phyloP scores from a whole-genome alignment of 2,113 vertebrate species.

The Pseudonaja textilis region DNA sequence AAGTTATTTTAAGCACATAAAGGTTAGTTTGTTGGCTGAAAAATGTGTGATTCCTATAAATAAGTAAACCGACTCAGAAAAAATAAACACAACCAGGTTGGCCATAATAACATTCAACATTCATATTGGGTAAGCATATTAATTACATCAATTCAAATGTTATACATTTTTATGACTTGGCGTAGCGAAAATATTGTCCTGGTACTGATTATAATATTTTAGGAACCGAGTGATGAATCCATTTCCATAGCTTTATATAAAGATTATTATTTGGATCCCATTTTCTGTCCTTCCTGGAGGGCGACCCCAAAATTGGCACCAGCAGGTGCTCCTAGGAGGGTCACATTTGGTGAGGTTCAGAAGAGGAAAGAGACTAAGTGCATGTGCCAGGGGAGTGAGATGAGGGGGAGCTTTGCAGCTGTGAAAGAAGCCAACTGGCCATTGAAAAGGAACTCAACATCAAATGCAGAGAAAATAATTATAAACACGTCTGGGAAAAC shows the following conservation, averaged over 20 bases:
- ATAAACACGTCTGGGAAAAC: background rate
- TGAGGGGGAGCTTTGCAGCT: background rate
- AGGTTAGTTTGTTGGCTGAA: background rate
- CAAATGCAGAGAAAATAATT: background rate
- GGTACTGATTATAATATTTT: background rate
- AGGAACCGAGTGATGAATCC: background rate
- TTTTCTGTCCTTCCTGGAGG: background rate
- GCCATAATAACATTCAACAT: background rate
- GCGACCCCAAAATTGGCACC: background rate
- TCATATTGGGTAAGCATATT: background rate
- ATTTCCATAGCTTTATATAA: background rate
- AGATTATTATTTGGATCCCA: background rate
- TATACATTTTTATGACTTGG: background rate
- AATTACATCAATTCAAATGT: background rate
- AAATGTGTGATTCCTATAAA: background rate
- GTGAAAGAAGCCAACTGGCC: background rate
- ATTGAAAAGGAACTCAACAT: background rate
- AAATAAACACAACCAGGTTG: background rate
- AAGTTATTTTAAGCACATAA: background rate
- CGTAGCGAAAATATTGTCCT: background rate
- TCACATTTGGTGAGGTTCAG: background rate
- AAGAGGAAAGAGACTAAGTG: background rate
- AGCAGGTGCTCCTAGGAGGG: background rate
- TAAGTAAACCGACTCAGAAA: background rate
- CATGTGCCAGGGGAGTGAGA: background rate